Base-by-base conservation (phyloP, 2,797 vertebrate genomes). In the Acanthopagrus latus region DNA sequence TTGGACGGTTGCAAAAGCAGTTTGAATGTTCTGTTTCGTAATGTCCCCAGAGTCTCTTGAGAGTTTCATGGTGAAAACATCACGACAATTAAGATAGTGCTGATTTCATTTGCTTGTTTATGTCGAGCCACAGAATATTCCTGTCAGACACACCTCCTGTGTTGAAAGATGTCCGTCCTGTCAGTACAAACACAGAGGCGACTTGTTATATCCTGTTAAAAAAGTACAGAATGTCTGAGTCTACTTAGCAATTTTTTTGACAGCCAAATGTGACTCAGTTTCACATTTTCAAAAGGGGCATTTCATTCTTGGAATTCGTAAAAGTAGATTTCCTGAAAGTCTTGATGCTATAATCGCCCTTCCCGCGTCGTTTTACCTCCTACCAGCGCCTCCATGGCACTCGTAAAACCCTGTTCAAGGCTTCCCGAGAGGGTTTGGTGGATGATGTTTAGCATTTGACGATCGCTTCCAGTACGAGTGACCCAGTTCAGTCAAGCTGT, bases 401-500 rank as follows among this genome's bases (percentile, higher is more conserved):
- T 74, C 59, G 0, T 17, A 52, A 54, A 88, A 84, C 80, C 84
- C 17, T 77, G 75, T 64, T 67, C n/a, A 68, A 84, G 43, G 55
- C 71, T 80, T 86, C 74, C 80, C 33, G 23, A 46, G 66, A 69
- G 64, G 52, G 14, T 78, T 78, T 78, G 57, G 56, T 80, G 73
- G 78, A 55, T 76, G 83, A 74, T 86, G 80, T 81, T 86, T 69
- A 82, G 83, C 21, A 56, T 85, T 88, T 88, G 84, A 83, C 76
- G 76, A 83, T 33, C 48, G 62, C 87, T 91, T 88, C 84, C 69
- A 71, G 81, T 87, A 76, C 25, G 62, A 18, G 59, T 93, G 94
- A 93, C 94, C 95, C 88, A 95, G 91, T 93, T 95, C 94, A 94
- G 92, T 95, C 94, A 93, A 92, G 82, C 88, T 91, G 84, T 94